Evolutionary conservation across 2,888 invertebrate species (phyloP).

Genomic region (Lypha dubia): DNA sequence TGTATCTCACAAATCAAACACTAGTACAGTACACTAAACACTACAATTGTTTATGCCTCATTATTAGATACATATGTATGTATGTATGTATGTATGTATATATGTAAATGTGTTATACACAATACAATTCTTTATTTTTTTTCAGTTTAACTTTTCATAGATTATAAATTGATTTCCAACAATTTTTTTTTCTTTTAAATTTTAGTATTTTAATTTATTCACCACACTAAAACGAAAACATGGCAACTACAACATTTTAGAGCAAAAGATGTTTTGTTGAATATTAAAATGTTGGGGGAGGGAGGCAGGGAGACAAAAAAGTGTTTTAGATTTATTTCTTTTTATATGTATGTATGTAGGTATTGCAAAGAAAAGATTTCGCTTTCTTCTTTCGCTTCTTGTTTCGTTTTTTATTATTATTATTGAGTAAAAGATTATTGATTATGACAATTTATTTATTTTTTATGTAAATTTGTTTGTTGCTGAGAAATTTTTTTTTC

Average conservation of each 20-base stretch:
- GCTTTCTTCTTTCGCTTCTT: conserved; percentile 6
- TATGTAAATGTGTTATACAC: not conserved
- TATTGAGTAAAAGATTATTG: conserved; percentile 56
- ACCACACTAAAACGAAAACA: conserved; percentile 34
- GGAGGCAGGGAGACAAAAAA: not conserved
- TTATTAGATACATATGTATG: not conserved
- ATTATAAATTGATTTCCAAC: conserved; percentile 54
- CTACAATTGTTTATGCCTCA: not conserved
- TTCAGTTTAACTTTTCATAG: conserved; percentile 26
- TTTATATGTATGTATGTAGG: too few species aligned
- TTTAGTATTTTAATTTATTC: conserved; percentile 45
- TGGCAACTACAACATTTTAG: conserved; percentile 24
- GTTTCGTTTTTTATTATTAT: conserved; percentile 23
- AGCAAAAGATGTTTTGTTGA: conserved; percentile 35
- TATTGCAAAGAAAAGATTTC: conserved; percentile 6
- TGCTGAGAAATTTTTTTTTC: conserved; percentile 7
- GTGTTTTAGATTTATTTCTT: conserved; percentile 29
- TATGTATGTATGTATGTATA: not conserved
- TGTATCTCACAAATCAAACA: not conserved
- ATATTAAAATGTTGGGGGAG: conserved; percentile 5
- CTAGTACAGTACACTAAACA: conserved; percentile 3
- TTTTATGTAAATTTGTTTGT: conserved; percentile 16
- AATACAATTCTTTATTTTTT: conserved; percentile 8
- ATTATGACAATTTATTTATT: conserved; percentile 46
- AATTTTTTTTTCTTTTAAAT: conserved; percentile 23